Evolutionary conservation across 1,140 invertebrate genomes (phyloP), one percentile per base, ranked within the genome.

Genomic region (Streblospio benedicti): DNA sequence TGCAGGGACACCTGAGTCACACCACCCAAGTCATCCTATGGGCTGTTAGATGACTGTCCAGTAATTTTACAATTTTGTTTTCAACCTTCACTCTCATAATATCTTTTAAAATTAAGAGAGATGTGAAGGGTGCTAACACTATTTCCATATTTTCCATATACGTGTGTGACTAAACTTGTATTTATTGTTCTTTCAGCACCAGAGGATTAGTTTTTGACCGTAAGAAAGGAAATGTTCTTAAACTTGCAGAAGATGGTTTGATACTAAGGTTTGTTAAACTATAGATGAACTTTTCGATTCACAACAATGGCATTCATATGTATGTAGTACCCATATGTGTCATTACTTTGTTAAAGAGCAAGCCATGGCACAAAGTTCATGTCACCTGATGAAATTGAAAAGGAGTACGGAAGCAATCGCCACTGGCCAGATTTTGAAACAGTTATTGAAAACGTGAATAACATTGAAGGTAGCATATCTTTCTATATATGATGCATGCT

Each of bases 141-240:
- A n/a, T n/a, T n/a, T n/a, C n/a, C n/a, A n/a, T n/a, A n/a, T n/a
- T n/a, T n/a, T n/a, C n/a, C n/a, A n/a, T n/a, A n/a, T n/a, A n/a
- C n/a, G n/a, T n/a, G n/a, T n/a, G n/a, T n/a, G n/a, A n/a, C n/a
- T n/a, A n/a, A n/a, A n/a, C n/a, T n/a, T n/a, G n/a, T 45, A 9
- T 28, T 27, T 47, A 27, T 47, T 12, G 25, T 47, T 4, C 9
- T 27, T 14, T 27, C 61, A 74, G 72, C 33, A 68, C 64, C 20
- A 88, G 86, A 73, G 88, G 88, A 0, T 72, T 91, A 12, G 80
- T 89, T 55, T 67, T 89, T n/a, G 88, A 90, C 69, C 81, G 83
- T 56, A 77, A 83, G n/a, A 80, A 76, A 44, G 88, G 88, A 1
- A 90, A 90, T 73, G 71, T 90, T 20, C 64, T 91, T 1, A 83